phyloP scores from a whole-genome alignment of 2,113 vertebrate genomes.

The Campylomormyrus numenius region DNA sequence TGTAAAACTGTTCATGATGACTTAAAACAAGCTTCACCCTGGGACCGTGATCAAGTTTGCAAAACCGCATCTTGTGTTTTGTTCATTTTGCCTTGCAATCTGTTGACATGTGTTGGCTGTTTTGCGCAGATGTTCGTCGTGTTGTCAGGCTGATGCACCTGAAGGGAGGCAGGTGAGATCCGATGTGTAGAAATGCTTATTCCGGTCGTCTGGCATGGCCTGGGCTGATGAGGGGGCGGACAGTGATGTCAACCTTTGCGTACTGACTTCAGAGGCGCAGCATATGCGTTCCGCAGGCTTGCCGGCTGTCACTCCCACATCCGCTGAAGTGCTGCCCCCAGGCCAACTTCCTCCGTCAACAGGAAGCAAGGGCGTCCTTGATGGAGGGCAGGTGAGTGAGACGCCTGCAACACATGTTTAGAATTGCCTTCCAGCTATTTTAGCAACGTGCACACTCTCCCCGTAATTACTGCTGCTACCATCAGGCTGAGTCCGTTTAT shows the following conservation, averaged over 20 bases:
- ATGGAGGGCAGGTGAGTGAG: background rate
- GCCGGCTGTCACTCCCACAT: background rate
- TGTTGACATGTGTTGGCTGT: background rate
- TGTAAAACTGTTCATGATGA: background rate
- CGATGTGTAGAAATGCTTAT: background rate
- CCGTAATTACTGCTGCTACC: background rate
- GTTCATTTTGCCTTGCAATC: background rate
- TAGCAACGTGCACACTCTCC: background rate
- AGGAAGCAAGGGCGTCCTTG: background rate
- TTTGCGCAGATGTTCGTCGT: background rate
- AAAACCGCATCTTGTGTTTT: background rate
- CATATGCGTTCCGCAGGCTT: background rate
- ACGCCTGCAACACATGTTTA: too few species aligned
- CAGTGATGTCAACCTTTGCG: background rate
- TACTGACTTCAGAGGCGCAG: background rate
- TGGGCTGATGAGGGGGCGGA: background rate
- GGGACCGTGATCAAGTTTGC: background rate
- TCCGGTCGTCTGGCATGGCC: background rate
- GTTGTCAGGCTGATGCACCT: background rate
- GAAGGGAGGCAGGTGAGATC: background rate
- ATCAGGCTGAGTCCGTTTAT: background rate
- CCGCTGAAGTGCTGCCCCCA: background rate
- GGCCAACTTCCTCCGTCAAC: background rate
- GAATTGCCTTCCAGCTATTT: background rate
- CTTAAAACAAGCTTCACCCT: background rate